Evolutionary conservation across 2,113 vertebrate genomes (phyloP).

Genomic region (Epinephelus lanceolatus): DNA sequence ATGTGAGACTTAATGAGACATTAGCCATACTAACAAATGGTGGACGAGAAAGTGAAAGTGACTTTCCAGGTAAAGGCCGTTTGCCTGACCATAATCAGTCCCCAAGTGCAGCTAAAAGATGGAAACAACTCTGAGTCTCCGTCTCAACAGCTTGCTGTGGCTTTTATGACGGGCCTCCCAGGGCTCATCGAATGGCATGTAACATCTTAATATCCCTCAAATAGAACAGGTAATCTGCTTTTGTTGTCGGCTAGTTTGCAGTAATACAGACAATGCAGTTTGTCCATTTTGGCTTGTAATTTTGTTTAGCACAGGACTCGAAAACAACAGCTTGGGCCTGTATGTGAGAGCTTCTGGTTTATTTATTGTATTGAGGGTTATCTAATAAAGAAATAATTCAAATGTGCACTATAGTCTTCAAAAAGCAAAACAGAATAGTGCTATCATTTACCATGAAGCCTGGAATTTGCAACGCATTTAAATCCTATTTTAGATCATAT

Average conservation of each 20-base stretch:
- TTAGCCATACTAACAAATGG: conserved; percentile 81
- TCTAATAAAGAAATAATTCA: conserved; percentile 27
- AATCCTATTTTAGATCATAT: conserved; percentile 19
- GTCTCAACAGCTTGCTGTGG: conserved; percentile 80
- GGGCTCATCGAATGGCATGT: conserved; percentile 69
- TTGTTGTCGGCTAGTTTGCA: conserved; percentile 65
- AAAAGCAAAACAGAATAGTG: not conserved
- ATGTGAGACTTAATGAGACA: conserved; percentile 81
- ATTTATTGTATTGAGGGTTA: conserved; percentile 8
- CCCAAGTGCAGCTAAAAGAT: conserved; percentile 77
- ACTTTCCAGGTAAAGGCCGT: conserved; percentile 81
- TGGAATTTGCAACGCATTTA: not conserved
- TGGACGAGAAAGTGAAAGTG: conserved; percentile 77
- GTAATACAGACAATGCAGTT: conserved; percentile 48
- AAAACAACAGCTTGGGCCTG: conserved; percentile 8
- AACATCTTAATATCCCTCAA: conserved; percentile 79
- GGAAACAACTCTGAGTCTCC: conserved; percentile 76
- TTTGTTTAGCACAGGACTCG: conserved; percentile 30
- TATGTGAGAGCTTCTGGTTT: conserved; percentile 3
- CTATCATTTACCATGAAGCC: conserved; percentile 5
- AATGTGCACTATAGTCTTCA: not conserved
- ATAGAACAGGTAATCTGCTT: conserved; percentile 80
- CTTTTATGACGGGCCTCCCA: conserved; percentile 77
- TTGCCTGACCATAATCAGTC: conserved; percentile 78
- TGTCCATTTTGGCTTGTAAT: conserved; percentile 57